Evolutionary conservation across 2,888 invertebrate species (phyloP), one percentile per base, ranked within the genome.

Genomic region (Petrolisthes manimaculis): DNA sequence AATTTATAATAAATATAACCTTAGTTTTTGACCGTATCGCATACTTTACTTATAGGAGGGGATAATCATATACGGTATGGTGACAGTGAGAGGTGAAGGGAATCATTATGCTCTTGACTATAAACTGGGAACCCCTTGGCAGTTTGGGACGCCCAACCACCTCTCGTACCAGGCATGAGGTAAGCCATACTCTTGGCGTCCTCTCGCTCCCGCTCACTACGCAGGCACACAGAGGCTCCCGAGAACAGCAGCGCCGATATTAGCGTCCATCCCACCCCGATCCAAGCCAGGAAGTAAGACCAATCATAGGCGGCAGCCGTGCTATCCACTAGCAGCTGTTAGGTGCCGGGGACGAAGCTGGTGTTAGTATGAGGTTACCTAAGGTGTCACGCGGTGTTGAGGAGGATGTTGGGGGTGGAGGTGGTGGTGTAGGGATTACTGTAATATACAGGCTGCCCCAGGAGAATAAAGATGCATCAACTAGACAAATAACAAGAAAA

Each of bases 131-230:
- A 54, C 69, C 55, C 18, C 55, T 53, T 56, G n/a, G 55, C n/a
- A 51, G 77, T 71, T 78, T 78, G 69, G 37, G 79, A 14, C 8
- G 51, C 8, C 56, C 71, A 67, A 77, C 77, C 86, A 89, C 94
- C 37, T 37, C 37, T 37, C 37, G 37, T 96, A 97, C 97, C 97
- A 94, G 97, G 97, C 97, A 97, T 97, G 94, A 98, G 95, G 94
- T 98, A 98, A 95, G 98, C 98, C 96, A 98, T 97, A 95, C 98
- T 98, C 95, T 97, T 96, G 94, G 97, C 97, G 94, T 98, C 97
- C 94, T 98, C 98, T 93, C 96, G 95, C 94, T 97, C 97, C 93
- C 97, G 95, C 94, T 98, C 98, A 94, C 96, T 97, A 93, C 97
- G 95, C 94, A 98, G 95, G 94, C 98, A 98, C 94, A 97, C 96